phyloP scores from a whole-genome alignment of 2,113 vertebrate species.

The Gnathonemus longibarbis region DNA sequence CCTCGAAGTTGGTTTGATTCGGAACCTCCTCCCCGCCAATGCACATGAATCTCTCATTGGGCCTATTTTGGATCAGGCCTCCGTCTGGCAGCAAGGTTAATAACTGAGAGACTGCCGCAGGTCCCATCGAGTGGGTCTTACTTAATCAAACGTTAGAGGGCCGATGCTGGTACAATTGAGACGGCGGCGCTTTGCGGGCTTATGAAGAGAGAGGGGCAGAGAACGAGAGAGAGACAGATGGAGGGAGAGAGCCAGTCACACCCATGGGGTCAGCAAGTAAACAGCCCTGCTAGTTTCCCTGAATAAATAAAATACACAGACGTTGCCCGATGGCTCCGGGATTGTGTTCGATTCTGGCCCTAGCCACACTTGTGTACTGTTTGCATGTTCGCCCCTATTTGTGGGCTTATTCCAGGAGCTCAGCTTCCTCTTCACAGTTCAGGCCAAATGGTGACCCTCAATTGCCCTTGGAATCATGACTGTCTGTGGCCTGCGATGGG shows the following conservation, averaged over 20 bases:
- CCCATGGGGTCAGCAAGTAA: not conserved
- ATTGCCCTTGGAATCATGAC: not conserved
- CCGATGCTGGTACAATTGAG: slow-evolving; percentile 4
- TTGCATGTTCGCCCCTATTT: not conserved
- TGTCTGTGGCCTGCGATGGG: not conserved
- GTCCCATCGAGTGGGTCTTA: slow-evolving; percentile 39
- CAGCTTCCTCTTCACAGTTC: not conserved
- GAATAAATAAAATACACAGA: slow-evolving; percentile 8
- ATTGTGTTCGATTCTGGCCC: not conserved
- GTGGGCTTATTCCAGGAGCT: not conserved
- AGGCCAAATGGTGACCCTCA: not conserved
- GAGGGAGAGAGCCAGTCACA: not conserved
- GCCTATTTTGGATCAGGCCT: slow-evolving; percentile 45
- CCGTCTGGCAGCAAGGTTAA: slow-evolving; percentile 57
- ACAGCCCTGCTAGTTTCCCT: not conserved
- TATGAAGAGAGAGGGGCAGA: not conserved
- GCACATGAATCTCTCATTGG: slow-evolving; percentile 24
- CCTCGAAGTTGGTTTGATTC: not conserved
- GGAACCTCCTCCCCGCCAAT: not conserved
- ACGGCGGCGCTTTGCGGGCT: not conserved
- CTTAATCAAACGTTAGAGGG: slow-evolving; percentile 57
- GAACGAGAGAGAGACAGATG: not conserved
- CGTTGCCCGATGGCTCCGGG: not conserved
- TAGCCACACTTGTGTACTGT: too few species aligned
- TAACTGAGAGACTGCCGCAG: slow-evolving; percentile 43